A percentile compares a stretch with the other conserved stretches of the same genome.
phyloP scores from a whole-genome alignment of 2,113 vertebrate genomes.

The Microcebus tavaratra region DNA sequence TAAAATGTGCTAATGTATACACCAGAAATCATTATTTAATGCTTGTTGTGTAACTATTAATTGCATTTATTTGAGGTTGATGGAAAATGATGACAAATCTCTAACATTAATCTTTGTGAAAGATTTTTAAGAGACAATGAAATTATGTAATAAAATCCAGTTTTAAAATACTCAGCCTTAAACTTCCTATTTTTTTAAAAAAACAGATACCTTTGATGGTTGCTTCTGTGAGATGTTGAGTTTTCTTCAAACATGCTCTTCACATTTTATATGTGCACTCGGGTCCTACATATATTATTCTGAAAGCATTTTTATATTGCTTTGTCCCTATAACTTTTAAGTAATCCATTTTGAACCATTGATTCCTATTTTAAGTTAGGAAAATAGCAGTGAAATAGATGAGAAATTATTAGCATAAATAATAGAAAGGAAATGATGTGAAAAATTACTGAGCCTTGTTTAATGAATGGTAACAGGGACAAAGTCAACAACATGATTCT shows the following conservation, averaged over 20 bases:
- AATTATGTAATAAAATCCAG: not conserved
- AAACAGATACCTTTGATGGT: not conserved
- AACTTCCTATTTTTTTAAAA: not conserved
- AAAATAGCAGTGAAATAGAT: not conserved
- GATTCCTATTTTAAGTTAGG: constrained; percentile 3
- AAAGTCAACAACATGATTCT: not conserved
- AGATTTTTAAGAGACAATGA: not conserved
- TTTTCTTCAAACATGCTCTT: not conserved
- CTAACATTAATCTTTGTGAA: not conserved
- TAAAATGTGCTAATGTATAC: not conserved
- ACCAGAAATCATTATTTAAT: not conserved
- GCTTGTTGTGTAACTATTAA: not conserved
- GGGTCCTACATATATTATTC: not conserved
- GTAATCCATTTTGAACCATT: not conserved
- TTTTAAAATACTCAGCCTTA: not conserved
- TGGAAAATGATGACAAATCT: not conserved
- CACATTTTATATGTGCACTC: not conserved
- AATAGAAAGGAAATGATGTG: constrained; percentile 24
- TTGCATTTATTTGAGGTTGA: not conserved
- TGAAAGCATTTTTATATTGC: not conserved
- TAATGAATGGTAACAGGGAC: not conserved
- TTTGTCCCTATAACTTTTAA: not conserved
- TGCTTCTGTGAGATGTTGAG: not conserved
- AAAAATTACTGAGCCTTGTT: not conserved
- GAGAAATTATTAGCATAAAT: not conserved